Conservation (phyloP, 2,888 invertebrate genomes). For the Abrostola tripartita region DNA sequence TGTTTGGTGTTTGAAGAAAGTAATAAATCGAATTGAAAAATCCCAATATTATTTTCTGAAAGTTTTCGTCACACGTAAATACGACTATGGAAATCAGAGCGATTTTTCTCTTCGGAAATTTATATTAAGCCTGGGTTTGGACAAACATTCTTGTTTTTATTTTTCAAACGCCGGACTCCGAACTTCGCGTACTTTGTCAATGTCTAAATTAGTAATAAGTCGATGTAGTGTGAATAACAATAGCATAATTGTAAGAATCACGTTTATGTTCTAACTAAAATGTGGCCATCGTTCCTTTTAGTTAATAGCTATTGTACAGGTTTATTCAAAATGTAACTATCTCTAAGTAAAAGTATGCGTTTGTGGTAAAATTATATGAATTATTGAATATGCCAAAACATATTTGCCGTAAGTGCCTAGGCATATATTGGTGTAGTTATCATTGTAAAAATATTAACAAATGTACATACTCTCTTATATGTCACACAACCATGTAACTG, state of each 20-base stretch:
- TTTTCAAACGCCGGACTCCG: slow-evolving; percentile 36
- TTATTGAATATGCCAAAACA: slow-evolving; percentile 71
- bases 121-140: slow-evolving; percentile 15
- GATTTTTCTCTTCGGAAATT: slow-evolving; percentile 45
- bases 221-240: slow-evolving; percentile 44
- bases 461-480: slow-evolving; percentile 52
- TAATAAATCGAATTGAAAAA: slow-evolving; percentile 37
- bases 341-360: slow-evolving; percentile 48
- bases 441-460: slow-evolving; percentile 43
- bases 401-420: slow-evolving; percentile 84
- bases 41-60: slow-evolving; percentile 34
- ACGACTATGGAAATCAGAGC: slow-evolving; percentile 60
- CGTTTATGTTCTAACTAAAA: slow-evolving; percentile 53
- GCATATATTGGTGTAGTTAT: slow-evolving; percentile 67
- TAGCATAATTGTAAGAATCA: slow-evolving; percentile 50
- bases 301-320: slow-evolving; percentile 56
- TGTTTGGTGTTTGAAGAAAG: slow-evolving; percentile 57
- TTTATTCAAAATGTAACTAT: slow-evolving; percentile 47
- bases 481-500: slow-evolving; percentile 37
- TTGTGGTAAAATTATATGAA: slow-evolving; percentile 53
- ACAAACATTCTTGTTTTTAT: slow-evolving; percentile 8
- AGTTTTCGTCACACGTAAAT: slow-evolving; percentile 38
- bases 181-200: slow-evolving; percentile 46
- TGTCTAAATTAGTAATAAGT: slow-evolving; percentile 73
- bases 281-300: slow-evolving; percentile 59